Evolutionary conservation across 2,888 invertebrate genomes (phyloP).

Genomic region (Cremastobaeus sp.): DNA sequence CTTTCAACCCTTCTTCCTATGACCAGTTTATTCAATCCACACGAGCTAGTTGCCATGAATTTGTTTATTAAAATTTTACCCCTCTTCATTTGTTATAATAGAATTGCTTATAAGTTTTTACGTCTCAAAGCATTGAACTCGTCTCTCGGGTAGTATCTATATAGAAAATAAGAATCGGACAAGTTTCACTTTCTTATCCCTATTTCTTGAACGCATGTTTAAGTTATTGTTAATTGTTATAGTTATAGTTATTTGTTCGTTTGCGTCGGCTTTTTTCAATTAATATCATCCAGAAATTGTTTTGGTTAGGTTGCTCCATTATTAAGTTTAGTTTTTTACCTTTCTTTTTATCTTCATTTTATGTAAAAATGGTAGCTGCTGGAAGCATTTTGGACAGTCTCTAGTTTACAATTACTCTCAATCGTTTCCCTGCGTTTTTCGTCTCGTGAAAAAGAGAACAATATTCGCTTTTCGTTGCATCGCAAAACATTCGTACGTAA

Average conservation of each 20-base stretch:
- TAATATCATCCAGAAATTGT: conserved; percentile 37
- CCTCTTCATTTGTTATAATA: conserved; percentile 30
- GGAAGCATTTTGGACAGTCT: conserved; percentile 66
- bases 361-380: conserved; percentile 62
- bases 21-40: conserved; percentile 62
- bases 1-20: conserved; percentile 66
- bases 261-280: conserved; percentile 36
- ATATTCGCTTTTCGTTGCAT: conserved; percentile 24
- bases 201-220: conserved; percentile 58
- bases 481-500: conserved; percentile 44
- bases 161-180: conserved; percentile 55
- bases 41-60: conserved; percentile 36
- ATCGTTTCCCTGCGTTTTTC: conserved; percentile 30
- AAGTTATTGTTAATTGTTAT: conserved; percentile 36
- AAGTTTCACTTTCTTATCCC: conserved; percentile 47
- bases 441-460: conserved; percentile 31
- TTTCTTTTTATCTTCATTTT: conserved; percentile 27
- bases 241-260: conserved; percentile 44
- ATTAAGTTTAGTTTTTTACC: conserved; percentile 29
- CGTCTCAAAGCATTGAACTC: conserved; percentile 38
- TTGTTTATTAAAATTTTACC: conserved; percentile 25
- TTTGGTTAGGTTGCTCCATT: conserved; percentile 10
- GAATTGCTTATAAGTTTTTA: conserved; percentile 17
- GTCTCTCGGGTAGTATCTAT: conserved; percentile 35
- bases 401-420: conserved; percentile 57